phyloP scores from a whole-genome alignment of 1,140 invertebrate genomes.

The Harpegnathos saltator region DNA sequence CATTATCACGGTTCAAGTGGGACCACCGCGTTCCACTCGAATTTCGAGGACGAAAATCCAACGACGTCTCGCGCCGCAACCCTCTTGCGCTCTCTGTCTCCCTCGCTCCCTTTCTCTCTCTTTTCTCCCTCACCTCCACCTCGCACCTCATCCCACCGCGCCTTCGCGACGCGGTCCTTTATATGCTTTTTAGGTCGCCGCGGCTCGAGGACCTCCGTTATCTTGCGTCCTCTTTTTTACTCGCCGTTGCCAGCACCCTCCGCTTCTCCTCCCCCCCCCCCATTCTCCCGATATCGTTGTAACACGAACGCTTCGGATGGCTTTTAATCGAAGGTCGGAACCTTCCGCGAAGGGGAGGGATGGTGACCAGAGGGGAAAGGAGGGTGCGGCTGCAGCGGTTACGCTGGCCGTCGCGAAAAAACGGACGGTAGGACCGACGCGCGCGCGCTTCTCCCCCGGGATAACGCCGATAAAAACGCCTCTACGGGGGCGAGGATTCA shows the following conservation, averaged over 20 bases:
- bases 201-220: constrained; percentile 33
- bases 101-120: too few relatives aligned
- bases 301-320: constrained; percentile 48
- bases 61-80: not conserved
- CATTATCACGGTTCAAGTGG: constrained; percentile 48
- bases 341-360: constrained; percentile 27
- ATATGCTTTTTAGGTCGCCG: constrained; percentile 22
- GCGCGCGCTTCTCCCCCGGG: constrained; percentile 25
- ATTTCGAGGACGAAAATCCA: constrained; percentile 47
- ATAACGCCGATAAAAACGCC: constrained; percentile 70
- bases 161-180: constrained; percentile 11
- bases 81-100: too few relatives aligned
- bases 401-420: constrained; percentile 40
- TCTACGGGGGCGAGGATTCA: constrained; percentile 64
- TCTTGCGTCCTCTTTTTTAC: not conserved
- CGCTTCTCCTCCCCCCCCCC: not conserved
- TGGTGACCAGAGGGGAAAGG: not conserved
- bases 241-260: not conserved
- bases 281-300: constrained; percentile 25
- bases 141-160: too few relatives aligned
- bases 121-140: too few relatives aligned
- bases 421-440: constrained; percentile 20
- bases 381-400: constrained; percentile 1
- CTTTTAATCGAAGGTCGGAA: constrained; percentile 72
- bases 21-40: constrained; percentile 46